Evolutionary conservation across 2,797 vertebrate genomes (phyloP).

Genomic region (Sebastes kiyomatsui): DNA sequence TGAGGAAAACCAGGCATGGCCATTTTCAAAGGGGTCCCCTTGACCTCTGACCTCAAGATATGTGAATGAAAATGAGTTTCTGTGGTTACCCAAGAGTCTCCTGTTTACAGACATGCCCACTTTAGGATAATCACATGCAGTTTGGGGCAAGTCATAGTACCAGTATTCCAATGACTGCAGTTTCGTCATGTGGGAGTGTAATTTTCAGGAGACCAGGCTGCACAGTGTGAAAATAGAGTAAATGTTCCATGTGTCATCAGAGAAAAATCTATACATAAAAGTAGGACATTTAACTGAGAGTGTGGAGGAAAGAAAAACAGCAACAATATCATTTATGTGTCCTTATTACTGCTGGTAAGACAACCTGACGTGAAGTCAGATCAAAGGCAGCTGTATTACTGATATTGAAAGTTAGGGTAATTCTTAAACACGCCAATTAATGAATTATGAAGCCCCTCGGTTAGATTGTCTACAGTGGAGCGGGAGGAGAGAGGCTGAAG

Average conservation of each 20-base stretch:
- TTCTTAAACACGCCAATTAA: constrained; percentile 10
- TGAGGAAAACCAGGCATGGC: accelerated
- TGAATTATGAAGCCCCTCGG: not conserved
- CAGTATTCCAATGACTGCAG: not conserved
- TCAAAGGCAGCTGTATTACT: constrained; percentile 5
- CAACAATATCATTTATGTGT: not conserved
- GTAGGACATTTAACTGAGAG: not conserved
- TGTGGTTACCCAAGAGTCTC: accelerated
- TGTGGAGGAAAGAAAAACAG: not conserved
- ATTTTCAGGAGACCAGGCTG: too few species aligned
- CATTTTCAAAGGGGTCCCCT: too few species aligned
- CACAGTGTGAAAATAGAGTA: not conserved
- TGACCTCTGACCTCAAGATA: too few species aligned
- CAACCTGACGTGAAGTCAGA: not conserved
- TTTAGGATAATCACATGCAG: accelerated
- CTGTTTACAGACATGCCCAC: accelerated
- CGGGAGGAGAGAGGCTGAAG: constrained; percentile 37
- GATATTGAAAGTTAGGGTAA: constrained; percentile 2
- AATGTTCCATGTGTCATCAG: not conserved
- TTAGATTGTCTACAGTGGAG: not conserved
- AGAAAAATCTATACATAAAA: not conserved
- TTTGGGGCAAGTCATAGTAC: too few species aligned
- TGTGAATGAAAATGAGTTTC: too few species aligned
- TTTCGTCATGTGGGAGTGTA: accelerated
- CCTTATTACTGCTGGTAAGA: not conserved